These are phyloP conservation scores for Priocnemis perturbator DNA, from an alignment of 2,888 invertebrate species.

Conservation along the genomic window DNA sequence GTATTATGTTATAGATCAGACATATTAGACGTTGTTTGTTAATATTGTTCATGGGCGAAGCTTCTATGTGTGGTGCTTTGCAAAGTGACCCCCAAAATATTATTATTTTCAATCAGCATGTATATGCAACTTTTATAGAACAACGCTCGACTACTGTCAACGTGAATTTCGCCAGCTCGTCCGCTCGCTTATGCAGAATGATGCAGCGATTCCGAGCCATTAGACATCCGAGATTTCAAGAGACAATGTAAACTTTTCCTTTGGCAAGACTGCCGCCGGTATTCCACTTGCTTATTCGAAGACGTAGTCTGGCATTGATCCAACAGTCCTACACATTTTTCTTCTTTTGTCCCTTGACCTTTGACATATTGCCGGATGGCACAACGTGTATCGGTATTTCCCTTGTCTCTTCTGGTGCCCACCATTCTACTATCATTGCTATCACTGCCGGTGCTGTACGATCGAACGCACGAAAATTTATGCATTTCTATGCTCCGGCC, in stretches of 20 bases:
- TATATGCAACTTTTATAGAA: too few relatives aligned
- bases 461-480: slow-evolving; percentile 1
- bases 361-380: background rate
- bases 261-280: slow-evolving; percentile 45
- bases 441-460: slow-evolving; percentile 12
- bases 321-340: slow-evolving; percentile 36
- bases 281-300: slow-evolving; percentile 34
- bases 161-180: too few relatives aligned
- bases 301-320: slow-evolving; percentile 51
- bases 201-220: slow-evolving; percentile 46
- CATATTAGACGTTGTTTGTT: too few relatives aligned
- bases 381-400: slow-evolving; percentile 18
- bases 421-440: slow-evolving; percentile 38
- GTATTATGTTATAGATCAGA: too few relatives aligned
- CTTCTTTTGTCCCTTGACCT: slow-evolving; percentile 31
- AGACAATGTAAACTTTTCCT: slow-evolving; percentile 53
- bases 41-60: too few relatives aligned
- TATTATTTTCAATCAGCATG: too few relatives aligned
- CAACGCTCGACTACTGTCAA: too few relatives aligned
- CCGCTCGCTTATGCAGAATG: too few relatives aligned
- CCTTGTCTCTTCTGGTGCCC: slow-evolving; percentile 40
- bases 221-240: slow-evolving; percentile 45
- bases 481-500: slow-evolving; percentile 24
- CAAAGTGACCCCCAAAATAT: too few relatives aligned
- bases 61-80: too few relatives aligned